phyloP scores from a whole-genome alignment of 2,888 invertebrate genomes.

The Spodoptera littoralis region DNA sequence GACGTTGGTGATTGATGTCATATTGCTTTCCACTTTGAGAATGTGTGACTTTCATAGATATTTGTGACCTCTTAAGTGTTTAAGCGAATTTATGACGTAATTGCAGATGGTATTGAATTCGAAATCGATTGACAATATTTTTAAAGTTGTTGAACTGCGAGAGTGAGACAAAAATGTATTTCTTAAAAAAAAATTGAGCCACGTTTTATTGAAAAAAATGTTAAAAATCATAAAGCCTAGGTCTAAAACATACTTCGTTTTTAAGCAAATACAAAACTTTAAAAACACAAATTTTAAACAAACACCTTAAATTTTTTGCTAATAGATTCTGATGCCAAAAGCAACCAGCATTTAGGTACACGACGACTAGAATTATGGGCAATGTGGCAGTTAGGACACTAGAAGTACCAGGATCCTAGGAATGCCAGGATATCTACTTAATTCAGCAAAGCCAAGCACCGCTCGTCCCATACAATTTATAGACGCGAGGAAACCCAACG shows the following conservation, averaged over 20 bases:
- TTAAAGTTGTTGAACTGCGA: no score
- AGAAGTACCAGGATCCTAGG: no score
- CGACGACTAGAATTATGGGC: conserved; percentile 7
- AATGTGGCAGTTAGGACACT: conserved; percentile 20
- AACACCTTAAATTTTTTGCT: not conserved
- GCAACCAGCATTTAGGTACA: conserved; percentile 1
- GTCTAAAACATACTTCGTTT: no score
- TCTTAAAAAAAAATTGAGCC: not conserved
- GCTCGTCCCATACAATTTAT: conserved; percentile 36
- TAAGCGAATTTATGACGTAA: no score
- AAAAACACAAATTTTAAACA: not conserved
- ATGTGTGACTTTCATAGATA: conserved; percentile 25
- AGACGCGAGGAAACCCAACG: conserved; percentile 31
- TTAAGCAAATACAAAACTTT: no score
- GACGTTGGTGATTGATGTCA: conserved; percentile 45
- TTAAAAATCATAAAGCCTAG: no score
- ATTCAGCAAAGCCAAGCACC: conserved; percentile 14
- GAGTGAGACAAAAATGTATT: no score
- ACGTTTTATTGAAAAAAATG: no score
- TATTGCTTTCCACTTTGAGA: conserved; percentile 36
- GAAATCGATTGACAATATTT: no score
- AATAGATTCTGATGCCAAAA: not conserved
- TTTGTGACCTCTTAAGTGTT: not conserved
- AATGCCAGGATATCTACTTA: conserved; percentile 17
- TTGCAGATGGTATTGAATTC: no score